These are phyloP conservation scores for Ormyrus rosae DNA, from an alignment of 2,888 invertebrate genomes.

Conservation along the genomic window DNA sequence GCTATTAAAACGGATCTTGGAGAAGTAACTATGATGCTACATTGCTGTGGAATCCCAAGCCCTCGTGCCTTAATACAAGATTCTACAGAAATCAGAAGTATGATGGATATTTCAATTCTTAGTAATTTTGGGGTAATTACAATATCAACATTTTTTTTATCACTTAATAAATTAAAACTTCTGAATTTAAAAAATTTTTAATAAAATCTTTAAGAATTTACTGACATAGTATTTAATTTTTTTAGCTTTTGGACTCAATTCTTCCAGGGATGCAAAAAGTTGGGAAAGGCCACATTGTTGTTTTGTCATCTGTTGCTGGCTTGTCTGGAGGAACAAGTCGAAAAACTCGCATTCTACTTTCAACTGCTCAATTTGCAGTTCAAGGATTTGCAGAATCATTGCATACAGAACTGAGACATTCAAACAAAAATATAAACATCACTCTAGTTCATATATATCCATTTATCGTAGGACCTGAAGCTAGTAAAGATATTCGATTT, in stretches of 20 bases:
- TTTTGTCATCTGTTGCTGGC: conserved; percentile 81
- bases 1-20: conserved; percentile 78
- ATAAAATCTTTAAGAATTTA: conserved; percentile 3
- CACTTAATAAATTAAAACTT: not conserved
- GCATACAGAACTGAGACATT: conserved; percentile 79
- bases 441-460: conserved; percentile 82
- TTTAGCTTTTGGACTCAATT: conserved; percentile 80
- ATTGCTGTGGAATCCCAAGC: conserved; percentile 82
- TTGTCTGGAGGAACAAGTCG: conserved; percentile 78
- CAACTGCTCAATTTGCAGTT: conserved; percentile 82
- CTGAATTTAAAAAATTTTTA: not conserved
- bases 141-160: conserved; percentile 2
- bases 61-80: conserved; percentile 78
- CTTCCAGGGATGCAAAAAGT: conserved; percentile 80
- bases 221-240: not conserved
- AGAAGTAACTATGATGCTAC: conserved; percentile 80
- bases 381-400: conserved; percentile 82
- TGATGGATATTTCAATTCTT: conserved; percentile 79
- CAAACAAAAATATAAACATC: conserved; percentile 79
- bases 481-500: conserved; percentile 78
- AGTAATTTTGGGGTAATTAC: conserved; percentile 81
- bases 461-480: conserved; percentile 79
- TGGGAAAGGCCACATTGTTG: conserved; percentile 80
- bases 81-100: conserved; percentile 78
- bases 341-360: conserved; percentile 78